Base-by-base conservation (phyloP, 2,888 invertebrate genomes). In the Melinopterus prodromus region DNA sequence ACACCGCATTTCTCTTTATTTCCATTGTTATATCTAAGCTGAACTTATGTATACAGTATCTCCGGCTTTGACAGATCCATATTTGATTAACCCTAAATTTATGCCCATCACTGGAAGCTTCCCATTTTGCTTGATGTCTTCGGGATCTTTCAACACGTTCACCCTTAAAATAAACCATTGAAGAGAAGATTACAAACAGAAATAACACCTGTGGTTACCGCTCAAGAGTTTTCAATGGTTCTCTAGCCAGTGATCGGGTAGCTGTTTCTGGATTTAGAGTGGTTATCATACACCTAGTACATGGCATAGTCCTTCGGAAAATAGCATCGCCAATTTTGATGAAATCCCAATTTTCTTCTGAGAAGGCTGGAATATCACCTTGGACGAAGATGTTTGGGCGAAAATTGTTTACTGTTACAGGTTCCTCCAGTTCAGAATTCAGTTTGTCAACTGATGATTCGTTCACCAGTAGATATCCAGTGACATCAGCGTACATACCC, bases 331-430 rank as follows among this genome's bases (percentile, higher is more conserved):
- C 92, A 35, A 93, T 90, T 85, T 90, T 91, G 26, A 93, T 87
- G 90, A 91, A 92, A 16, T 90, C 89, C 92, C 92, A 93, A 16
- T 87, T 84, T 81, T 93, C 92, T 86, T 93, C 92, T 4, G 86
- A 88, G 83, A 89, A 92, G 2, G 91, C 86, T 76, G 83, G 81
- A 26, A 87, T 83, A 26, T 87, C 86, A 9, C 90, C 91, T 26
- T 90, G 89, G 0, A 93, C 88, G 0, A 92, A 86, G 76, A 93
- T 90, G 85, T 92, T 93, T 6, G 92, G 92, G 81, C 93, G 87
- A 86, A 93, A 92, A 84, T 91, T 90, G 71, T 89, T 85, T 14
- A 88, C 86, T 5, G 89, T 86, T 2, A 92, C 88, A 6, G 86
- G 85, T 53, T 83, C 85, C 7, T 81, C 78, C 69, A 92, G 85